Evolutionary conservation across 2,113 vertebrate species (phyloP).

Genomic region (Crotophaga sulcirostris): DNA sequence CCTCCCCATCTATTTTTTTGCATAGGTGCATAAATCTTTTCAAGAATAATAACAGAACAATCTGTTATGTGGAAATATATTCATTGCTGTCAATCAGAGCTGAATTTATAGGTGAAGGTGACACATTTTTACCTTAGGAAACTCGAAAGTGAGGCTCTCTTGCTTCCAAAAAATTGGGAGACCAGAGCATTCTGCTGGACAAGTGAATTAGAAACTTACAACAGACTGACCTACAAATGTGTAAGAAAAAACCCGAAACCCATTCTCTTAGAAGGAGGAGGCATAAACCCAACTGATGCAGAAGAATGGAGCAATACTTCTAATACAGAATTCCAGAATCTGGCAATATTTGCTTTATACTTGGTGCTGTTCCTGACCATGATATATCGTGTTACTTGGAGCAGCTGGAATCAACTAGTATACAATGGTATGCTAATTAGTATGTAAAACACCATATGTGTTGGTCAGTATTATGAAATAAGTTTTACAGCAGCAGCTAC

Average conservation of each 20-base stretch:
- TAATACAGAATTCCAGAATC: not conserved
- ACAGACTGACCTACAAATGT: not conserved
- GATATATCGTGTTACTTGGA: not conserved
- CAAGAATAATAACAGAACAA: not conserved
- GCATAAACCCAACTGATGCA: not conserved
- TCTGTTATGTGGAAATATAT: not conserved
- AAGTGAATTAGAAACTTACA: not conserved
- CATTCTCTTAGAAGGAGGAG: not conserved
- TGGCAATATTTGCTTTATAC: not conserved
- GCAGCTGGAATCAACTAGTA: slow-evolving; percentile 7
- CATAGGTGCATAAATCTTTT: not conserved
- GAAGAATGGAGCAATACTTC: not conserved
- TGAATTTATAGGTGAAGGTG: not conserved
- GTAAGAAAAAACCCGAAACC: not conserved
- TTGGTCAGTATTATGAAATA: not conserved
- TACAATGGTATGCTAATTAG: not conserved
- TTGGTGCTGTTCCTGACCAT: not conserved
- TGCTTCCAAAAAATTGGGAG: not conserved
- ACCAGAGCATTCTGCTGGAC: not conserved
- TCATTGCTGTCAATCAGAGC: not conserved
- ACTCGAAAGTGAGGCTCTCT: not conserved
- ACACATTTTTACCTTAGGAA: not conserved
- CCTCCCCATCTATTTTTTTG: not conserved
- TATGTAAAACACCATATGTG: not conserved
- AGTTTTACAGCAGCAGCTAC: not conserved